These are phyloP conservation scores for Xiphias gladius DNA, from an alignment of 2,113 vertebrate genomes.

Conservation along the genomic window DNA sequence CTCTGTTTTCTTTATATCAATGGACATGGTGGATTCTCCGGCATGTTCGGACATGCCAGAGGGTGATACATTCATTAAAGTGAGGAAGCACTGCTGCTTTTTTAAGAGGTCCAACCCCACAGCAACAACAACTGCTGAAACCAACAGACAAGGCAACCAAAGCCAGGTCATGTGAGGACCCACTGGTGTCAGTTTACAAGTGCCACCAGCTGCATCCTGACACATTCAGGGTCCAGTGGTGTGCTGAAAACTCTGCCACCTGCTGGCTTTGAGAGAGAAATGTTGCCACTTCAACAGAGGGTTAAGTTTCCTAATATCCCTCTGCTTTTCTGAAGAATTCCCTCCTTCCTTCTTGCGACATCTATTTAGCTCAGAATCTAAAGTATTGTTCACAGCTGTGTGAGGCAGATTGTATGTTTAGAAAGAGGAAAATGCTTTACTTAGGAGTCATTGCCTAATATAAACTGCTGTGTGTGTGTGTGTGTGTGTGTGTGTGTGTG, in stretches of 20 bases:
- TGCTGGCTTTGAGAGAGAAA: background rate
- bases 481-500: slow-evolving; percentile 1
- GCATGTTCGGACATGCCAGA: background rate
- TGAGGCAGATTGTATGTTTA: background rate
- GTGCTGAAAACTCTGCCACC: slow-evolving; percentile 31
- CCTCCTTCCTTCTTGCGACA: slow-evolving; percentile 23
- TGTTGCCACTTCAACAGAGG: background rate
- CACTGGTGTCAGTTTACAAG: slow-evolving; percentile 49
- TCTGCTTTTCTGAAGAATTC: slow-evolving; percentile 27
- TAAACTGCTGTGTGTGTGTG: background rate
- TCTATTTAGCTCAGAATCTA: background rate
- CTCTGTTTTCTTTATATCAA: background rate
- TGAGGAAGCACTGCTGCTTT: background rate
- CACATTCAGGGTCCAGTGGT: rapidly evolving
- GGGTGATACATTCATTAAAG: background rate
- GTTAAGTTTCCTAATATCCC: background rate
- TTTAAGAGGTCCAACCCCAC: background rate
- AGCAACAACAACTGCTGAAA: background rate
- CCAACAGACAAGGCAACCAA: background rate
- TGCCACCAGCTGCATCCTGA: background rate
- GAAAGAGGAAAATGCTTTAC: slow-evolving; percentile 9
- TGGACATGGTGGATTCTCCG: background rate
- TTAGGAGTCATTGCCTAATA: background rate
- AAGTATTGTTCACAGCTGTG: background rate
- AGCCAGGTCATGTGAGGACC: slow-evolving; percentile 39